A percentile compares a stretch with the other conserved stretches of the same genome.
These are phyloP conservation scores for Cephus rjabovi DNA, from an alignment of 2,888 invertebrate species.

Conservation along the genomic window DNA sequence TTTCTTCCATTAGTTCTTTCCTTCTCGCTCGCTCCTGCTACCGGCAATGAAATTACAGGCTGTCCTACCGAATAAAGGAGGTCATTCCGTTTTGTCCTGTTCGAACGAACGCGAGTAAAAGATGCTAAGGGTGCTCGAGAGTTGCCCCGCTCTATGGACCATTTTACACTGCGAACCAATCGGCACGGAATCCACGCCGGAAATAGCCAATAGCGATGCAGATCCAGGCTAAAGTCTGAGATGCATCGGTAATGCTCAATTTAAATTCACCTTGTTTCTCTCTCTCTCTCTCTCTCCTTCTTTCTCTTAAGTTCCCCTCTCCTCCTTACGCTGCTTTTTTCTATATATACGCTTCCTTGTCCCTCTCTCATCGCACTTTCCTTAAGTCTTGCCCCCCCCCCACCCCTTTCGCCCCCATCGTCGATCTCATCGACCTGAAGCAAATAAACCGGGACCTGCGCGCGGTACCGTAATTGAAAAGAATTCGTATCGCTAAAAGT, in stretches of 20 bases:
- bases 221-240: not conserved
- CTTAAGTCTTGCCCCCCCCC: not conserved
- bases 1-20: not conserved
- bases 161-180: not conserved
- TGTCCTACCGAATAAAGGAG: not conserved
- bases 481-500: not conserved
- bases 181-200: constrained; percentile 1
- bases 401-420: not conserved
- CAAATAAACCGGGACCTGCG: not conserved
- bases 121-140: not conserved
- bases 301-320: not conserved
- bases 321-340: not conserved
- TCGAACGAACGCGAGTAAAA: not conserved
- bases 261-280: constrained; percentile 1
- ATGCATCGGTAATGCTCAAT: constrained; percentile 6
- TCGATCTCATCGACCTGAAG: not conserved
- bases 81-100: not conserved
- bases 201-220: constrained; percentile 4
- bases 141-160: not conserved
- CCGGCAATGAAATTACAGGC: not conserved
- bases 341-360: not conserved
- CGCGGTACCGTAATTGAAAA: not conserved
- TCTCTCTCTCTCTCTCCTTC: not conserved
- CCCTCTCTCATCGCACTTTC: not conserved
- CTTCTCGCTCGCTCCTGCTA: not conserved